These are phyloP conservation scores for Yponomeuta evonymella DNA, from an alignment of 2,888 invertebrate genomes.

Conservation along the genomic window DNA sequence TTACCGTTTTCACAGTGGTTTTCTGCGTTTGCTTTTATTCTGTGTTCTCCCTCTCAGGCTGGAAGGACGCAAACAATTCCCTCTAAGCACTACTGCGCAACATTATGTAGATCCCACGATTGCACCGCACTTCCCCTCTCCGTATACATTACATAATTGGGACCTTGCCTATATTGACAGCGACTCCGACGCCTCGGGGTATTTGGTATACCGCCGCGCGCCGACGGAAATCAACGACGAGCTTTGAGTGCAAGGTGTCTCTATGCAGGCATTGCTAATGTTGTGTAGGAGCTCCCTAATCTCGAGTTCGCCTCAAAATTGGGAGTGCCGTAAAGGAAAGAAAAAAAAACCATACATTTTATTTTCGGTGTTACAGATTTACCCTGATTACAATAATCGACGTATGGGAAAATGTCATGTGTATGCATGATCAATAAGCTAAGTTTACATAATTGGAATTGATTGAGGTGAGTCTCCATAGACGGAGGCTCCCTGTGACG, in stretches of 20 bases:
- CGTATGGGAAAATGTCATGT: not conserved
- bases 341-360: too few species aligned
- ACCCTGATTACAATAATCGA: not conserved
- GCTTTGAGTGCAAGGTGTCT: too few species aligned
- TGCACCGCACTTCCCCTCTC: not conserved
- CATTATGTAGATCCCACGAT: not conserved
- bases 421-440: conserved; percentile 21
- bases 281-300: too few species aligned
- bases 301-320: too few species aligned
- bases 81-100: not conserved
- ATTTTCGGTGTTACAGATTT: too few species aligned
- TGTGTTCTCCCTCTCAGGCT: not conserved
- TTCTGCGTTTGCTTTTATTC: not conserved
- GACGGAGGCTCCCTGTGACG: conserved; percentile 10
- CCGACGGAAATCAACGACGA: too few species aligned
- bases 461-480: conserved; percentile 25
- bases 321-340: too few species aligned
- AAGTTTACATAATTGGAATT: conserved; percentile 45
- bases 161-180: not conserved
- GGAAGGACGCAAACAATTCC: not conserved
- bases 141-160: not conserved
- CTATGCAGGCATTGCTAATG: too few species aligned
- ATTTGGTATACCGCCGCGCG: too few species aligned
- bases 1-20: too few species aligned
- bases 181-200: not conserved